These are phyloP conservation scores for Neomonachus schauinslandi DNA, from an alignment of 2,113 vertebrate species.

Conservation along the genomic window DNA sequence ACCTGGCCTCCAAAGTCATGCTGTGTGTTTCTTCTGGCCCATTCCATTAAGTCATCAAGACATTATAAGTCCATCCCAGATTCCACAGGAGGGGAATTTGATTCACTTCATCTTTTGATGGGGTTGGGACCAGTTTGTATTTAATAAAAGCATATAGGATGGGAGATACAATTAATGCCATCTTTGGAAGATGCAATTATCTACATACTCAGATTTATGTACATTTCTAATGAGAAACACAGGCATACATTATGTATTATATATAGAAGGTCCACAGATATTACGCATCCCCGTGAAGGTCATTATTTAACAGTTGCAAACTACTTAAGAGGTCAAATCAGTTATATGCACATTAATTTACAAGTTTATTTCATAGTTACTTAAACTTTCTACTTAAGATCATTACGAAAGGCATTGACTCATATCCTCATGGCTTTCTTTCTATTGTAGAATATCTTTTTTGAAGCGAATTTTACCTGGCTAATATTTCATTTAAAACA, in stretches of 20 bases:
- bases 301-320: not conserved
- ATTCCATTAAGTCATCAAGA: not conserved
- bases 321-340: not conserved
- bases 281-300: not conserved
- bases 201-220: not conserved
- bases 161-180: not conserved
- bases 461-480: not conserved
- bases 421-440: not conserved
- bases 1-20: not conserved
- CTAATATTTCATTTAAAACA: not conserved
- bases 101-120: not conserved
- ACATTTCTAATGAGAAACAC: not conserved
- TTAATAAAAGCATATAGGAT: not conserved
- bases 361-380: not conserved
- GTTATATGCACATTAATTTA: not conserved
- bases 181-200: conserved; percentile 3
- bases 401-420: not conserved
- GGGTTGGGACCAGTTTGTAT: not conserved
- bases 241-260: not conserved
- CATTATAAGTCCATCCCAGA: not conserved
- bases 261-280: not conserved
- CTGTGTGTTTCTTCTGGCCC: not conserved
- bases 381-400: not conserved
- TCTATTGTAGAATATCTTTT: not conserved
- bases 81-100: not conserved